Conservation (phyloP, 2,797 vertebrate species). For the Austrolebias charrua region DNA sequence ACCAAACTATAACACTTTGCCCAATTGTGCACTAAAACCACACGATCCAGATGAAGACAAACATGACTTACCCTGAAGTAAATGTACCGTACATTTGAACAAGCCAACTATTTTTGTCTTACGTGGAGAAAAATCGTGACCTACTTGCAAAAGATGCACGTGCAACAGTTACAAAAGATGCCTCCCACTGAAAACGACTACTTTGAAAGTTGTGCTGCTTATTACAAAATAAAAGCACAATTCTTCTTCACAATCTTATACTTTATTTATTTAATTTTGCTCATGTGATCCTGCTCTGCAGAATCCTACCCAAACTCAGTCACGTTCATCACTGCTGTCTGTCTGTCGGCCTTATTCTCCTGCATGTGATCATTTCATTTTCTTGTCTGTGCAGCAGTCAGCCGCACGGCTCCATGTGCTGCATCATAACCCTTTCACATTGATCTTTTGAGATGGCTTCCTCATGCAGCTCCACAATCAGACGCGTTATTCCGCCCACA, state of each 20-base stretch:
- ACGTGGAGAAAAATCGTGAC: neutral
- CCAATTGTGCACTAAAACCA: too few species aligned
- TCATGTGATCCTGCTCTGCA: neutral
- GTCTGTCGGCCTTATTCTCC: neutral
- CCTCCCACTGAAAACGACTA: neutral
- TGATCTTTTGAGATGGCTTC: constrained; percentile 35
- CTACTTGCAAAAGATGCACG: neutral
- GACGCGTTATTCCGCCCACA: constrained; percentile 31
- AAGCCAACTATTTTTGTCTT: neutral
- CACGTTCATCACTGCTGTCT: constrained; percentile 33
- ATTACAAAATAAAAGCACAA: too few species aligned
- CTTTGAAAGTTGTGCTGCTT: neutral
- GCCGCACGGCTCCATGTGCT: constrained; percentile 24
- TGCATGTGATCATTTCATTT: constrained; percentile 37
- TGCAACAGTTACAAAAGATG: neutral
- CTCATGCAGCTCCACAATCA: constrained; percentile 25
- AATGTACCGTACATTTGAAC: neutral
- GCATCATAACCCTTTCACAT: constrained; percentile 25
- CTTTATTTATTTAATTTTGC: neutral
- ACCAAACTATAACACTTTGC: too few species aligned
- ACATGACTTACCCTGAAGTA: too few species aligned
- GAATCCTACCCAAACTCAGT: constrained; percentile 2
- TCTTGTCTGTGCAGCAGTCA: constrained; percentile 38
- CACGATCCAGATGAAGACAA: too few species aligned
- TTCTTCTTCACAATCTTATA: too few species aligned